phyloP scores from a whole-genome alignment of 2,797 vertebrate genomes.

The Saguinus oedipus region DNA sequence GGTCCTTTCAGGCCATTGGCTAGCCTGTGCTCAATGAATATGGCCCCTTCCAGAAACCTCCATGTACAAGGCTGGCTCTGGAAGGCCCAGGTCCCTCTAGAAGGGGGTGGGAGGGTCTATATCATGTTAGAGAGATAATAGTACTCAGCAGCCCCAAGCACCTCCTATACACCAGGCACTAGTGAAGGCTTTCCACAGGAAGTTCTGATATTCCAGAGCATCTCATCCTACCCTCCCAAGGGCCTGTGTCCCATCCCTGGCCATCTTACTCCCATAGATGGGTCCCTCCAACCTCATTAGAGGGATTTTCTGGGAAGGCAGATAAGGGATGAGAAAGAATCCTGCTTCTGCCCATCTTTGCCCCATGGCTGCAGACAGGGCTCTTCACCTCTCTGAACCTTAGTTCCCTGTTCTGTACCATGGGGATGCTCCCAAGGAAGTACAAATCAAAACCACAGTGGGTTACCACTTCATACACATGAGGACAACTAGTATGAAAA shows the following conservation, averaged over 20 bases:
- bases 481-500: not conserved
- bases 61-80: not conserved
- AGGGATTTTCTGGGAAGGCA: not conserved
- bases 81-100: not conserved
- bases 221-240: not conserved
- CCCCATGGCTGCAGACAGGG: not conserved
- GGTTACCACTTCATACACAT: not conserved
- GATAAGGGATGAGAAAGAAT: not conserved
- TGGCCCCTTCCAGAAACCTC: not conserved
- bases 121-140: not conserved
- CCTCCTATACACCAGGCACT: no score
- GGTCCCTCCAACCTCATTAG: not conserved
- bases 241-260: not conserved
- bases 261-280: not conserved
- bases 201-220: not conserved
- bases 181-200: not conserved
- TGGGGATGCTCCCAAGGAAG: not conserved
- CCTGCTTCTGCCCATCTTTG: not conserved
- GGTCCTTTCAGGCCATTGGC: not conserved
- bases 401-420: not conserved
- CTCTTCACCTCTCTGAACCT: not conserved
- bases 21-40: not conserved
- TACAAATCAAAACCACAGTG: not conserved
- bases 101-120: not conserved
- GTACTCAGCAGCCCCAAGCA: not conserved